Evolutionary conservation across 1,140 invertebrate genomes (phyloP).

Genomic region (Heliconius melpomene): DNA sequence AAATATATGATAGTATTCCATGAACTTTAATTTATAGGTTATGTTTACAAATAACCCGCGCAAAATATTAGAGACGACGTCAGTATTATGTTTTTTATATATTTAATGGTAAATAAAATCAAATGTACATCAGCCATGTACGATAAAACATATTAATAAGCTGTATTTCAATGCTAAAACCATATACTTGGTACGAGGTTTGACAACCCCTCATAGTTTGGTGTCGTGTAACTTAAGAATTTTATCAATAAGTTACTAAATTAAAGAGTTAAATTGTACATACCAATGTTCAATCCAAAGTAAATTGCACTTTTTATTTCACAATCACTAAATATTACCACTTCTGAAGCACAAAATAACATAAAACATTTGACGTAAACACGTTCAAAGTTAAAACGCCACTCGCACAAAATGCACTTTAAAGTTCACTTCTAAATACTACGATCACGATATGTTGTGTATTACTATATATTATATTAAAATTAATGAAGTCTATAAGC

Average conservation of each 20-base stretch:
- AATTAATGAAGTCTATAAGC: slow-evolving; percentile 11
- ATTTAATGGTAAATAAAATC: not conserved
- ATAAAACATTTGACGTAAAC: slow-evolving; percentile 72
- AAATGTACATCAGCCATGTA: not conserved
- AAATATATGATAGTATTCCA: slow-evolving; percentile 4
- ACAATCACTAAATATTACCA: slow-evolving; percentile 48
- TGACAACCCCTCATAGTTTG: slow-evolving; percentile 37
- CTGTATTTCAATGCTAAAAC: not conserved
- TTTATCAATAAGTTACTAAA: slow-evolving; percentile 6
- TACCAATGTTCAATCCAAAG: slow-evolving; percentile 36
- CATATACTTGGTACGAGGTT: slow-evolving; percentile 14
- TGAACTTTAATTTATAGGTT: slow-evolving; percentile 31
- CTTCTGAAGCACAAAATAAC: slow-evolving; percentile 53
- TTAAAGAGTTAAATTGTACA: slow-evolving; percentile 34
- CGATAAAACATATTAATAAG: not conserved
- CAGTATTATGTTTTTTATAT: not conserved
- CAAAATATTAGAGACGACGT: slow-evolving; percentile 28
- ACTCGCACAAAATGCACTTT: slow-evolving; percentile 21
- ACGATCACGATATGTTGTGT: slow-evolving; percentile 11
- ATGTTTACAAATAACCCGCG: slow-evolving; percentile 43
- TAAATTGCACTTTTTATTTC: slow-evolving; percentile 30
- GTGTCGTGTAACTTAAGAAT: slow-evolving; percentile 31
- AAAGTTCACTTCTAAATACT: slow-evolving; percentile 15
- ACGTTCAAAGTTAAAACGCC: slow-evolving; percentile 51
- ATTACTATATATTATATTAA: slow-evolving; percentile 14